phyloP scores from a whole-genome alignment of 1,140 invertebrate species.

The Panulirus ornatus region DNA sequence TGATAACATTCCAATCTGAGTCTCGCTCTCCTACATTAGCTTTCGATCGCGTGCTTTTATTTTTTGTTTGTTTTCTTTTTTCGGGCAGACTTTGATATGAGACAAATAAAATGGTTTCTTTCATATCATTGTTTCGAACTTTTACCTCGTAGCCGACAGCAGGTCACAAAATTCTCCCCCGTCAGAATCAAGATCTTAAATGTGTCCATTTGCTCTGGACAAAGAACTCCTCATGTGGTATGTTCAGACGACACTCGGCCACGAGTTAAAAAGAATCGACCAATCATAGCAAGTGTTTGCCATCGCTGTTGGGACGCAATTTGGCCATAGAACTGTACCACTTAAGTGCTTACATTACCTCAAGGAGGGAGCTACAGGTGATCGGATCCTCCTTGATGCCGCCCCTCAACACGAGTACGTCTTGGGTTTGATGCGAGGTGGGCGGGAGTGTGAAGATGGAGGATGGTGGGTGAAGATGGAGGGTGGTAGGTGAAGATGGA shows the following conservation, averaged over 20 bases:
- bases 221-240: background rate
- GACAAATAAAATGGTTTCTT: background rate
- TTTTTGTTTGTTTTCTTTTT: too few species aligned
- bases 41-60: too few species aligned
- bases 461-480: slow-evolving; percentile 6
- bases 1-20: too few species aligned
- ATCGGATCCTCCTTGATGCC: background rate
- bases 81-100: background rate
- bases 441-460: background rate
- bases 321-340: background rate
- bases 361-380: slow-evolving; percentile 12
- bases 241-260: slow-evolving; percentile 9
- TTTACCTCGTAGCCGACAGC: too few species aligned
- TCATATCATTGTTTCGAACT: too few species aligned
- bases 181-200: too few species aligned
- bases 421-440: background rate
- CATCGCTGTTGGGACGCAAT: background rate
- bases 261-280: background rate
- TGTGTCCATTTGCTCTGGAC: background rate
- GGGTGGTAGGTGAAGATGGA: too few species aligned
- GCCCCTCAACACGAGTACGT: background rate
- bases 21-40: too few species aligned
- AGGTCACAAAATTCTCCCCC: too few species aligned
- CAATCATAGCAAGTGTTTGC: slow-evolving; percentile 55
- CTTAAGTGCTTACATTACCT: slow-evolving; percentile 54